Percentiles rank a stretch among this genome's conserved stretches.
phyloP scores from a whole-genome alignment of 2,797 vertebrate genomes.

The Lepus oiostolus region DNA sequence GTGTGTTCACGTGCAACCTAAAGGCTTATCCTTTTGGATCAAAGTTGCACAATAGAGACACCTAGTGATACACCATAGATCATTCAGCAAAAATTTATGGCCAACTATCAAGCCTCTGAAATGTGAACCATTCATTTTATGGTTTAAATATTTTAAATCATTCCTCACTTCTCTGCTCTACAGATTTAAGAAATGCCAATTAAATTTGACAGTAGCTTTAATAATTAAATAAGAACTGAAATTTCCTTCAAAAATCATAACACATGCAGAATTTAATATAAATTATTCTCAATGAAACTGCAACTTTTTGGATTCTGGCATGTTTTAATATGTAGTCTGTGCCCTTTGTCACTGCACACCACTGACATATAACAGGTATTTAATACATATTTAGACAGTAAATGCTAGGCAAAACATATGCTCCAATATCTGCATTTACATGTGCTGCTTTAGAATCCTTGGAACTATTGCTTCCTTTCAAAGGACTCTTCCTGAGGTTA shows the following conservation, averaged over 20 bases:
- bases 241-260: slow-evolving; percentile 9
- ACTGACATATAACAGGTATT: neutral
- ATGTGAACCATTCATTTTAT: neutral
- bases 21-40: neutral
- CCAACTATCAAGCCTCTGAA: neutral
- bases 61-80: neutral
- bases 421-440: neutral
- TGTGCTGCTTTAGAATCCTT: slow-evolving; percentile 30
- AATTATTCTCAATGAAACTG: slow-evolving; percentile 9
- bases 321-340: neutral
- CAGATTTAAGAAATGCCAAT: slow-evolving; percentile 27
- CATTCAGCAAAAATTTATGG: neutral
- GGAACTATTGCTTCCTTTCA: neutral
- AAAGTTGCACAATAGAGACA: slow-evolving; percentile 13
- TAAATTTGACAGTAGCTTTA: slow-evolving; percentile 32
- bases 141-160: slow-evolving; percentile 25
- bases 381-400: neutral
- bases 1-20: neutral
- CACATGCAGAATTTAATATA: neutral
- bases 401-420: neutral
- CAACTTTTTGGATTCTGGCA: neutral
- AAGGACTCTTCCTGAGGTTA: neutral
- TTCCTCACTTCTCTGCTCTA: neutral
- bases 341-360: neutral
- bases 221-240: neutral